Base-by-base conservation (phyloP, 2,113 vertebrate genomes). In the Macheiramphus alcinus region DNA sequence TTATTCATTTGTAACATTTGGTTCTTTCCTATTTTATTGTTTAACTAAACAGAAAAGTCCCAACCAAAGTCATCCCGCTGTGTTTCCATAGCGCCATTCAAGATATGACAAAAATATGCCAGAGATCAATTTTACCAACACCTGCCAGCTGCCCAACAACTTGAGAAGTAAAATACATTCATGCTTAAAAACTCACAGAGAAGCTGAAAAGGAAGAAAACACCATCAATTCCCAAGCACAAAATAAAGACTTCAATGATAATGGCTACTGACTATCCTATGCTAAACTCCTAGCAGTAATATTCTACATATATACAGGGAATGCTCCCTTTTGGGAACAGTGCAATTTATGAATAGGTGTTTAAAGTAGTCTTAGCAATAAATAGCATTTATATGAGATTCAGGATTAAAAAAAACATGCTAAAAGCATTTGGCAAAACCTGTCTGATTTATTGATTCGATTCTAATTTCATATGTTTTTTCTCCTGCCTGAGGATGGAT, bases 31-130 rank as follows among this genome's bases (percentile, higher is more conserved):
- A 20, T 36, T 94, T 94, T 90, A 50, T 66, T 93, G 52, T 92
- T 96, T 90, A 96, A 86, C 87, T 84, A 95, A 94, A 96, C 5
- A 74, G 68, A 97, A 93, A 92, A 70, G 31, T 95, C 61, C 65
- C 86, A 71, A 87, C 19, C 34, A 43, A 86, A 80, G 9, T 71
- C 23, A 47, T 91, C 80, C 38, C 88, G 63, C 66, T 71, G 45
- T 81, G 71, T 92, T 96, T 94, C 79, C 66, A 76, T n/a, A 91
- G 56, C 1, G 2, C 34, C 81, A 55, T 72, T 94, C 65, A 93
- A 65, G n/a, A 50, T 11, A 70, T 40, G 52, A 66, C 21, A 92
- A 75, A 96, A 72, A 47, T 59, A 78, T 14, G 11, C 6, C 27
- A 68, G 67, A 90, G 31, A 74, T 76, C 53, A 56, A 88, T 75